phyloP scores from a whole-genome alignment of 1,140 invertebrate genomes.

The Plectus sambesii region DNA sequence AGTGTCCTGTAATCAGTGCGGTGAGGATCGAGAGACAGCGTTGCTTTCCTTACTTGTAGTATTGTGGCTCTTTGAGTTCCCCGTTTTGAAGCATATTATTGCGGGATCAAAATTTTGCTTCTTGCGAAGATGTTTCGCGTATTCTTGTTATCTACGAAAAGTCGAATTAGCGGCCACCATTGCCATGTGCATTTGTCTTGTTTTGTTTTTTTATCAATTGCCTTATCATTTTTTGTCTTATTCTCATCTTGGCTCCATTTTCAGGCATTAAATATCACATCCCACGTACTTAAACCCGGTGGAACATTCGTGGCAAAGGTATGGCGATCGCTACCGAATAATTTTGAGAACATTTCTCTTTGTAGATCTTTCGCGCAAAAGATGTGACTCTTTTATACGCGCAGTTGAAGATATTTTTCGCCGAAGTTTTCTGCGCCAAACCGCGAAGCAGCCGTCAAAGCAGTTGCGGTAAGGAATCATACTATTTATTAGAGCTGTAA shows the following conservation, averaged over 20 bases:
- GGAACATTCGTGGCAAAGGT: conserved; percentile 87
- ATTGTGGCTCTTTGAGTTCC: conserved; percentile 3
- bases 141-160: too few relatives aligned
- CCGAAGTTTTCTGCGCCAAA: conserved; percentile 72
- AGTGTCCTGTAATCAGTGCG: too few relatives aligned
- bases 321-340: conserved; percentile 18
- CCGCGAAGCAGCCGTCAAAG: conserved; percentile 33
- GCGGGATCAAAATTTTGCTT: too few relatives aligned
- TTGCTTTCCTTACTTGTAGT: not conserved
- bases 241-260: conserved; percentile 15
- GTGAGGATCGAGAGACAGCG: too few relatives aligned
- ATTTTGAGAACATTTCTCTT: conserved; percentile 17
- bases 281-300: conserved; percentile 68
- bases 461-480: conserved; percentile 24
- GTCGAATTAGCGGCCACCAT: too few relatives aligned
- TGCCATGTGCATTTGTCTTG: too few relatives aligned
- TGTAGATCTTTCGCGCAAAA: conserved; percentile 75
- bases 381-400: conserved; percentile 75
- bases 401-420: conserved; percentile 84
- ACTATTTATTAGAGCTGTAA: too few relatives aligned
- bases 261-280: conserved; percentile 82
- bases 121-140: too few relatives aligned
- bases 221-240: conserved; percentile 6
- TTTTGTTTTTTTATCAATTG: conserved; percentile 18
- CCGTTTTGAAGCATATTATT: conserved; percentile 10